Percentiles rank a stretch among this genome's conserved stretches.
Conservation (phyloP, 2,113 vertebrate species). For the Bufo bufo region DNA sequence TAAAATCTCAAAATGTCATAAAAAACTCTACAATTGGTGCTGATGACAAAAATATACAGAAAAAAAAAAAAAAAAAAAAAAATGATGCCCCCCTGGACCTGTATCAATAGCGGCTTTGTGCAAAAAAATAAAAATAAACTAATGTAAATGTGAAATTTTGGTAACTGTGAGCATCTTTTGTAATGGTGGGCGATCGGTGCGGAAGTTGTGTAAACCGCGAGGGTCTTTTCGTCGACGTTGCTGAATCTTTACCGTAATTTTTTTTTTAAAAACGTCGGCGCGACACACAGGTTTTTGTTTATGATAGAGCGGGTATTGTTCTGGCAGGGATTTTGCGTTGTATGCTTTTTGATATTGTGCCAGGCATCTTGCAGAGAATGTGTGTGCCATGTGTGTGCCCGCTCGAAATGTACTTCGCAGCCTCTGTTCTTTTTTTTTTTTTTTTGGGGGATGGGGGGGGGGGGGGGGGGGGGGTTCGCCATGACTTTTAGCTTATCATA, state of each 20-base stretch:
- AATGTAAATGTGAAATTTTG: background rate
- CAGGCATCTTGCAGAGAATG: slow-evolving; percentile 77
- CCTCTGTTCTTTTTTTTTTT: slow-evolving; percentile 50
- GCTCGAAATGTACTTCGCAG: slow-evolving; percentile 63
- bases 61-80: background rate
- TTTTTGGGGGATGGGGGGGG: too few species aligned
- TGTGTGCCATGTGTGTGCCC: slow-evolving; percentile 71
- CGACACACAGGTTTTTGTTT: slow-evolving; percentile 71
- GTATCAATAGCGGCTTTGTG: background rate
- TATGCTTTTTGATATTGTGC: slow-evolving; percentile 76
- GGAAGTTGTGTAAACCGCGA: background rate
- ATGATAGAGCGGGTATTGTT: slow-evolving; percentile 73
- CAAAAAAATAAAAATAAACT: background rate
- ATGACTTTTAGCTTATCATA: background rate
- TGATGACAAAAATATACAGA: background rate
- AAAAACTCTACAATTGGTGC: background rate
- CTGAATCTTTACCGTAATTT: slow-evolving; percentile 51
- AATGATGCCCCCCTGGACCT: background rate
- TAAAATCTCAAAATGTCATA: background rate
- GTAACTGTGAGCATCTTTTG: background rate
- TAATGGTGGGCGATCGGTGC: too few species aligned
- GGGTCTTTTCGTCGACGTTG: slow-evolving; percentile 29
- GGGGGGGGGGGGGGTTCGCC: background rate
- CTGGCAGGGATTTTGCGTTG: slow-evolving; percentile 71
- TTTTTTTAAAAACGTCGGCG: slow-evolving; percentile 52